phyloP scores from a whole-genome alignment of 2,113 vertebrate genomes.

The Rutilus rutilus region DNA sequence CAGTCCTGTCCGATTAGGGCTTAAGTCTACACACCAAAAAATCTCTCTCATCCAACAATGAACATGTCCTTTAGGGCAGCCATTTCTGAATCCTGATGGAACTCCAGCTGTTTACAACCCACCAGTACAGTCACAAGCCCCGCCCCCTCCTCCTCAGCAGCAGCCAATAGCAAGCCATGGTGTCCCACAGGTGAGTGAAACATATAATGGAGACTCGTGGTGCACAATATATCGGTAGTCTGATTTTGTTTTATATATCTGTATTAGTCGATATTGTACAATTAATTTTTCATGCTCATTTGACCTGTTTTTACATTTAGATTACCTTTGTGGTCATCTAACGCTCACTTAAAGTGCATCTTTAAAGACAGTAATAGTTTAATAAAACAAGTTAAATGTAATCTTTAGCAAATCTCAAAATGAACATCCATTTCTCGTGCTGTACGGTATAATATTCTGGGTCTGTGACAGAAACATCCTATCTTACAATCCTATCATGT shows the following conservation, averaged over 20 bases:
- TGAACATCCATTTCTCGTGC: neutral
- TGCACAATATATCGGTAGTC: neutral
- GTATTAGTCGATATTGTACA: neutral
- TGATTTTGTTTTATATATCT: neutral
- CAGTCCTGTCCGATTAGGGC: no score
- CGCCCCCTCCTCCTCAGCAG: slow-evolving; percentile 73
- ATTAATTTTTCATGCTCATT: neutral
- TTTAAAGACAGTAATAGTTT: neutral
- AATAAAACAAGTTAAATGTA: neutral
- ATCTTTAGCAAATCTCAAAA: neutral
- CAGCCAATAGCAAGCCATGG: slow-evolving; percentile 76
- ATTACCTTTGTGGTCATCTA: neutral
- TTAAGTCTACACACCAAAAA: no score
- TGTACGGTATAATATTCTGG: neutral
- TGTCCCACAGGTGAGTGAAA: slow-evolving; percentile 81
- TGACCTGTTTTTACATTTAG: neutral
- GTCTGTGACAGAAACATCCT: neutral
- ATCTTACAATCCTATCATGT: no score
- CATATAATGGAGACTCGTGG: neutral
- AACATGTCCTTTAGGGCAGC: slow-evolving; percentile 81
- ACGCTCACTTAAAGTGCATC: neutral
- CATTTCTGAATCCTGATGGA: slow-evolving; percentile 94
- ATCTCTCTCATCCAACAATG: neutral
- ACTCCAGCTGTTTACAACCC: slow-evolving; percentile 93
- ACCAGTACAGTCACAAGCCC: slow-evolving; percentile 77